Percentiles rank a stretch among this genome's conserved stretches.
Evolutionary conservation across 2,113 vertebrate genomes (phyloP).

Genomic region (Myotis lucifugus): DNA sequence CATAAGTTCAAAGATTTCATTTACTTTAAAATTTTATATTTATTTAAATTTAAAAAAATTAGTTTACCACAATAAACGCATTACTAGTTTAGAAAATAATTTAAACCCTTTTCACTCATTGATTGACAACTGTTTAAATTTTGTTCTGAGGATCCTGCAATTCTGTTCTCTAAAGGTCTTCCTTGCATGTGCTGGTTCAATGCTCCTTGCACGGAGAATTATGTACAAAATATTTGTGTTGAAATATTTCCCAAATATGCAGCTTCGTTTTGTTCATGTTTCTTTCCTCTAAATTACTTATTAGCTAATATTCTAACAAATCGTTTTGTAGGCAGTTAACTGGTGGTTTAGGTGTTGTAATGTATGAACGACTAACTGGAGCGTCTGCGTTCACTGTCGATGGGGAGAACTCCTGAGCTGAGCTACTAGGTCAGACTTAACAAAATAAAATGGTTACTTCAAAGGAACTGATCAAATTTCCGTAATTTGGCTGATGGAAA

Average conservation of each 20-base stretch:
- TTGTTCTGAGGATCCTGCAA: background rate
- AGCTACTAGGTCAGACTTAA: conserved; percentile 91
- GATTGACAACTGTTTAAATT: background rate
- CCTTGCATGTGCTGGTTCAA: background rate
- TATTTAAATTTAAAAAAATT: no score
- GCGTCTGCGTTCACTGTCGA: conserved; percentile 98
- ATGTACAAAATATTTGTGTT: background rate
- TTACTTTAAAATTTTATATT: no score
- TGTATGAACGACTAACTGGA: conserved; percentile 97
- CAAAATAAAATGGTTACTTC: conserved; percentile 55
- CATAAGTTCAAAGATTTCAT: no score
- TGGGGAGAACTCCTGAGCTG: conserved; percentile 96
- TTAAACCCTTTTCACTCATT: background rate
- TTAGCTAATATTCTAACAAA: conserved; percentile 48
- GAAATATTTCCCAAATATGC: conserved; percentile 35
- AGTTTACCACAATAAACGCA: background rate
- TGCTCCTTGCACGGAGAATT: conserved; percentile 16
- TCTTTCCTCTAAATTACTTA: background rate
- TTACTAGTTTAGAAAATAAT: conserved; percentile 25
- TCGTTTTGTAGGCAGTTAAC: conserved; percentile 93
- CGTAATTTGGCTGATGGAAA: background rate
- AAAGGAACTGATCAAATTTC: conserved; percentile 29
- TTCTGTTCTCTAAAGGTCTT: background rate
- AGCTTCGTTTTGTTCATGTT: background rate
- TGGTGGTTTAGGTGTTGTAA: conserved; percentile 99